phyloP scores from a whole-genome alignment of 2,113 vertebrate genomes.

The Piaya cayana region DNA sequence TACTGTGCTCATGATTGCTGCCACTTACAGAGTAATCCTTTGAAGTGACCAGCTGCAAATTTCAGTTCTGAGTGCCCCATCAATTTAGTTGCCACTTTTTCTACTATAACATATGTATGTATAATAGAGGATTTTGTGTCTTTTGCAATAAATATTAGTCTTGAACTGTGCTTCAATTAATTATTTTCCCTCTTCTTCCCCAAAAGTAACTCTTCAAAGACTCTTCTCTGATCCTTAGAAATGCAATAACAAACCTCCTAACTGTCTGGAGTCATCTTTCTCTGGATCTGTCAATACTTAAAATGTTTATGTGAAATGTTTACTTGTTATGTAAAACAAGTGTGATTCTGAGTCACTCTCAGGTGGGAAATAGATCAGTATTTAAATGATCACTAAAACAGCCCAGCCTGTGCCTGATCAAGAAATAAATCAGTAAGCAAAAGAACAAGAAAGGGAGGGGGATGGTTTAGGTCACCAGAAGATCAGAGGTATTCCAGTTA shows the following conservation, averaged over 20 bases:
- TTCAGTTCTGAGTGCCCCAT: not conserved
- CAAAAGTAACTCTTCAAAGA: not conserved
- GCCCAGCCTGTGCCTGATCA: not conserved
- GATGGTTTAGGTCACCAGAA: not conserved
- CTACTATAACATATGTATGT: not conserved
- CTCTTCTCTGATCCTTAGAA: not conserved
- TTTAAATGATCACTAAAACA: not conserved
- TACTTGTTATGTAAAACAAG: not conserved
- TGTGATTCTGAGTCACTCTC: not conserved
- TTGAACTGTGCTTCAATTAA: not conserved
- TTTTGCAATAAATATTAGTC: not conserved
- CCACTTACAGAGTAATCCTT: not conserved
- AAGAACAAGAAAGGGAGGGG: not conserved
- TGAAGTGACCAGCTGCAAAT: not conserved
- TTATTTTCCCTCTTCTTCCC: not conserved
- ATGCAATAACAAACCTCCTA: not conserved
- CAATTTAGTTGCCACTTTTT: not conserved
- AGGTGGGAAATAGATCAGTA: not conserved
- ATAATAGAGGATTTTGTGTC: not conserved
- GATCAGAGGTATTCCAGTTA: not conserved
- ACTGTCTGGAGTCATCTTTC: not conserved
- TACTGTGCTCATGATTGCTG: not conserved
- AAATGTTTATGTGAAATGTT: not conserved
- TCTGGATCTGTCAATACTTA: not conserved
- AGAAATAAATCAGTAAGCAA: not conserved